Evolutionary conservation across 2,888 invertebrate species (phyloP), one percentile per base, ranked within the genome.

Genomic region (Leptinotarsa rubiginosa): DNA sequence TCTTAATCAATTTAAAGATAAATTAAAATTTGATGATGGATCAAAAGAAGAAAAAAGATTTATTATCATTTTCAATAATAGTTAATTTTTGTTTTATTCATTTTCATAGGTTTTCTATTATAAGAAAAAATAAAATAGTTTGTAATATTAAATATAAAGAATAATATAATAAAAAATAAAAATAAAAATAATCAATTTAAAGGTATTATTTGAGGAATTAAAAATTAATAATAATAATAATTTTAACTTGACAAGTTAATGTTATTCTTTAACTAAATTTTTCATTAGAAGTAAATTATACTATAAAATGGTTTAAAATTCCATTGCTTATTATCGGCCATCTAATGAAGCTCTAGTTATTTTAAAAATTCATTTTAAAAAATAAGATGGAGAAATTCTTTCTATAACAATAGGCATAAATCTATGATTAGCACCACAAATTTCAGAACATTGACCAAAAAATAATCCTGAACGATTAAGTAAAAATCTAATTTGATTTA

Each of bases 371-470:
- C 90, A 91, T 85, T 90, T 90, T 88, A 91, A 89, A 85, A 92
- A 91, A 80, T 85, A 88, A 84, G 89, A 89, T 82, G 89, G 86
- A 76, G 88, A 87, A 70, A 90, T 88, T 83, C 89, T 89, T 91
- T 93, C 92, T 83, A 92, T 87, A 75, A 91, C 89, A 90, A 94
- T 93, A 49, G 93, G 94, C 88, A 95, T 95, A 91, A 94, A 94
- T 75, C 93, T 93, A 87, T 95, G 94, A 86, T 95, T 94, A 70
- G 92, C 91, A 0, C 94, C 94, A 88, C 94, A 95, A 89, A 95
- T 94, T 91, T 95, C 94, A 81, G 94, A 94, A 86, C 94, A 95
- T 91, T 94, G 93, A 0, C 94, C 93, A 87, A 88, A 94, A 87
- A 90, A 92, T 85, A 93, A 82, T 62, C 93, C 93, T 0, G 92